Conservation (phyloP, 2,113 vertebrate species). For the Pygoscelis antarcticus region DNA sequence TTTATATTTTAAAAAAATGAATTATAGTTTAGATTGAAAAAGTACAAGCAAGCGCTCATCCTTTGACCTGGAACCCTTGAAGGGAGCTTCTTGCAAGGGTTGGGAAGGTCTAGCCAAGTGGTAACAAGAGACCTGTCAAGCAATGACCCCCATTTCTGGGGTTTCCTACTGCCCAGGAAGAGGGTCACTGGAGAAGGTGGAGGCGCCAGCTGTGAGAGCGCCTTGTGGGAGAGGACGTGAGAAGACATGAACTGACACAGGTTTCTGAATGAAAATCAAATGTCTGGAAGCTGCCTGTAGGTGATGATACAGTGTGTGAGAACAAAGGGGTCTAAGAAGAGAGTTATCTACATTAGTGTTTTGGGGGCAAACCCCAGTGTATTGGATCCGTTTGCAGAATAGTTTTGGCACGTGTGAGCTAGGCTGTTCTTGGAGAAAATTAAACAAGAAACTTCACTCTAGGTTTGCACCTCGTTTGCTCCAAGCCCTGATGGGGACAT, state of each 20-base stretch:
- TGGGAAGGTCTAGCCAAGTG: background rate
- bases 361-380: background rate
- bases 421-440: background rate
- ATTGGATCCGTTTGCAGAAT: background rate
- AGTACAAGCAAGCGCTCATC: background rate
- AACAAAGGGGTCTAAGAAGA: background rate
- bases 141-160: background rate
- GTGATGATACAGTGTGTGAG: background rate
- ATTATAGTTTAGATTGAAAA: background rate
- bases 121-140: background rate
- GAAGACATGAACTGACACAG: background rate
- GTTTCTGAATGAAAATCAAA: background rate
- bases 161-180: background rate
- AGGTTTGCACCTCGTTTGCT: background rate
- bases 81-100: background rate
- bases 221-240: background rate
- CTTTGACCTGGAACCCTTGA: background rate
- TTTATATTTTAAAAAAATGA: background rate
- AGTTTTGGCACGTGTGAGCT: background rate
- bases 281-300: background rate
- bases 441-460: background rate
- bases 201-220: background rate
- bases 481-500: background rate
- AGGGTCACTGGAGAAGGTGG: background rate
- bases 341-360: background rate